Conservation (phyloP, 2,797 vertebrate species). For the Lagodon rhomboides region DNA sequence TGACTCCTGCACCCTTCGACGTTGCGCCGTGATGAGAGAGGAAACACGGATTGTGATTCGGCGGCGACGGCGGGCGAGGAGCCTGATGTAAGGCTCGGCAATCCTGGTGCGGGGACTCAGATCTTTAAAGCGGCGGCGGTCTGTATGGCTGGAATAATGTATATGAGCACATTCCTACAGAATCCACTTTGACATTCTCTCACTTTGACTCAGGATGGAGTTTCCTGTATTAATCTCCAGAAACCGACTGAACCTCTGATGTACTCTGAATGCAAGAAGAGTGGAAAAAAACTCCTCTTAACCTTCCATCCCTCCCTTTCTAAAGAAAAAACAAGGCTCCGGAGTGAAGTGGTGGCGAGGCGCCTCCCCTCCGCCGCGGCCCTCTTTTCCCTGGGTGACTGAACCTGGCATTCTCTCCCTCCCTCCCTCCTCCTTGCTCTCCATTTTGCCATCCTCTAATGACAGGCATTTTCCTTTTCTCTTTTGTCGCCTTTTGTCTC, state of each 20-base stretch:
- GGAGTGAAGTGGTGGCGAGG: constrained; percentile 1
- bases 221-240: constrained; percentile 9
- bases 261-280: not conserved
- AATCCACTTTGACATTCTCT: not conserved
- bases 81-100: constrained; percentile 74
- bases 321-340: constrained; percentile 12
- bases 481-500: constrained; percentile 18
- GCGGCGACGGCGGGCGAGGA: constrained; percentile 19
- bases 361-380: constrained; percentile 13
- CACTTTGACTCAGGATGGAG: not conserved
- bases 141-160: constrained; percentile 2
- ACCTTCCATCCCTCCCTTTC: constrained; percentile 35
- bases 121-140: constrained; percentile 51
- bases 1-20: constrained; percentile 42
- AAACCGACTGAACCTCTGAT: not conserved
- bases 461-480: constrained; percentile 56
- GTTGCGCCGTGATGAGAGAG: constrained; percentile 19
- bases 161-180: constrained; percentile 33
- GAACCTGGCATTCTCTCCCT: constrained; percentile 25
- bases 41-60: constrained; percentile 36
- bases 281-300: constrained; percentile 3
- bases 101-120: constrained; percentile 29
- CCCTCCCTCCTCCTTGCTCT: not conserved
- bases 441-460: constrained; percentile 59
- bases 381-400: constrained; percentile 34